Conservation (phyloP, 2,113 vertebrate species). For the Irena cyanogastra region DNA sequence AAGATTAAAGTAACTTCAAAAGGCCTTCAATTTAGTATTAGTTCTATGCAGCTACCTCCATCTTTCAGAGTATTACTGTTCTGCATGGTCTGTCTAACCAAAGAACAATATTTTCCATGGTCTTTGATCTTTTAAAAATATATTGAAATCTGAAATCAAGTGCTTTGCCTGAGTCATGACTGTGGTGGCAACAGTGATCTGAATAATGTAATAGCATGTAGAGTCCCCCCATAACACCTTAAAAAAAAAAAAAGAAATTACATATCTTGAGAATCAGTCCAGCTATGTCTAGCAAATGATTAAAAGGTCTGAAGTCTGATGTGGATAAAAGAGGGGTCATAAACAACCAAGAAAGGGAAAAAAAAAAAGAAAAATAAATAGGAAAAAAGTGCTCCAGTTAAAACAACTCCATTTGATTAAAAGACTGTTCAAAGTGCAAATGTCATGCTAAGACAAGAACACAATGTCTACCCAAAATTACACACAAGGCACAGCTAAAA, state of each 20-base stretch:
- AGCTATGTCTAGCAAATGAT: not conserved
- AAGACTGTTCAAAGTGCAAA: not conserved
- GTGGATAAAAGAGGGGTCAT: not conserved
- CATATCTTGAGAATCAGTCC: not conserved
- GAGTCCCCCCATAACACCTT: not conserved
- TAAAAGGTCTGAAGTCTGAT: slow-evolving; percentile 29
- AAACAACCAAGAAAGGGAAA: not conserved
- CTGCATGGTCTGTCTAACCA: not conserved
- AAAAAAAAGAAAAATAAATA: not conserved
- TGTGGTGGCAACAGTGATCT: not conserved
- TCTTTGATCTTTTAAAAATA: slow-evolving; percentile 18
- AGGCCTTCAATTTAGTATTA: not conserved
- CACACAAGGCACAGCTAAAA: slow-evolving; percentile 35
- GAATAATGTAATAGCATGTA: not conserved
- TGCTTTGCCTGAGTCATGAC: not conserved
- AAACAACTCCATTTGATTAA: slow-evolving; percentile 30
- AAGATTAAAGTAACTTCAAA: slow-evolving; percentile 22
- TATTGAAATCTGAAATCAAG: not conserved
- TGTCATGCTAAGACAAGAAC: not conserved
- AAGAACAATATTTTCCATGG: not conserved
- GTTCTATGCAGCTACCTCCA: not conserved
- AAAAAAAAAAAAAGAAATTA: slow-evolving; percentile 3
- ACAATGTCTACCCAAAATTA: not conserved
- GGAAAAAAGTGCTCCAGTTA: slow-evolving; percentile 1
- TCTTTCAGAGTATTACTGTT: not conserved